These are phyloP conservation scores for Ooceraea biroi DNA, from an alignment of 1,140 invertebrate species.

Conservation along the genomic window DNA sequence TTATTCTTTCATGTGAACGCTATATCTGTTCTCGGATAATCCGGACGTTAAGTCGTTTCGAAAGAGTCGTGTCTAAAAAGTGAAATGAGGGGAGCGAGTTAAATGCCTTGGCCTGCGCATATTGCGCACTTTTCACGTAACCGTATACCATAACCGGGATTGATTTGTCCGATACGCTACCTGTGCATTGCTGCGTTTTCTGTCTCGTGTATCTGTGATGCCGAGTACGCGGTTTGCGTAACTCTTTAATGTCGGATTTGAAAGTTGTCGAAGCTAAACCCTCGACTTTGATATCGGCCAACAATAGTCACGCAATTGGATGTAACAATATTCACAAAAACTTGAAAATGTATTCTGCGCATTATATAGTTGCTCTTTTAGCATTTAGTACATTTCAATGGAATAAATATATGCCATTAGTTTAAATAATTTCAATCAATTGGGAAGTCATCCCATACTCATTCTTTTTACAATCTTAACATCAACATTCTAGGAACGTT, in stretches of 20 bases:
- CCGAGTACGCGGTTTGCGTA: slow-evolving; percentile 4
- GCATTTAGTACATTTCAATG: slow-evolving; percentile 22
- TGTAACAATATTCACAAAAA: slow-evolving; percentile 30
- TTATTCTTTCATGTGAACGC: not conserved
- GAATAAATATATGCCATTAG: not conserved
- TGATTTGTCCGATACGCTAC: slow-evolving; percentile 47
- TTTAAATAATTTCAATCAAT: slow-evolving; percentile 34
- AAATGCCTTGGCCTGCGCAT: not conserved
- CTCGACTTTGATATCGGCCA: slow-evolving; percentile 42
- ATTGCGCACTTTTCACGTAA: slow-evolving; percentile 42
- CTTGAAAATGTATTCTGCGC: slow-evolving; percentile 15
- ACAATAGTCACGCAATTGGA: slow-evolving; percentile 47
- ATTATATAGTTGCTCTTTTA: not conserved
- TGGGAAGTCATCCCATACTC: not conserved
- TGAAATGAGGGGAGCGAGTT: slow-evolving; percentile 29
- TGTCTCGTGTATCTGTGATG: slow-evolving; percentile 3
- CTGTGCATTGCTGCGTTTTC: slow-evolving; percentile 38
- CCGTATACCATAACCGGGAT: slow-evolving; percentile 33
- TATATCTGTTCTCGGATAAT: not conserved
- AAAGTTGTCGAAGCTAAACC: slow-evolving; percentile 52
- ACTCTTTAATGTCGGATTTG: slow-evolving; percentile 29
- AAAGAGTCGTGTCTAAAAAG: slow-evolving; percentile 29
- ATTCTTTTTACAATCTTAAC: not conserved
- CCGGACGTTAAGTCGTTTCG: not conserved
- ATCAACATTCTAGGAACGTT: too few species aligned